Evolutionary conservation across 1,140 invertebrate species (phyloP).

Genomic region (Anoplophora glabripennis): DNA sequence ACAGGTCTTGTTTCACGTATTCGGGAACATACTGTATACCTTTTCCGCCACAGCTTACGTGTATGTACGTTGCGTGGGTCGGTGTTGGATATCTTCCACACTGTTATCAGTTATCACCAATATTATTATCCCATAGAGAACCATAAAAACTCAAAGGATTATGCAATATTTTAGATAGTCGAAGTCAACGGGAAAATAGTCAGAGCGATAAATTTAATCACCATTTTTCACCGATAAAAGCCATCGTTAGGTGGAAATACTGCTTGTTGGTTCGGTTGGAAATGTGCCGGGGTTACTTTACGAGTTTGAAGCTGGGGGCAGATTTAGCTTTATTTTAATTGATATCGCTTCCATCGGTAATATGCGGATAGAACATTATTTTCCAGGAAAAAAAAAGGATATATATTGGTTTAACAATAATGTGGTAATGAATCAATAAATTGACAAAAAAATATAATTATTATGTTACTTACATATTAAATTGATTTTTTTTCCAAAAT

Average conservation of each 20-base stretch:
- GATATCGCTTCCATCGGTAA: not conserved
- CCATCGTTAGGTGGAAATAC: constrained; percentile 12
- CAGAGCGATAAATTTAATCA: constrained; percentile 32
- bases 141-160: constrained; percentile 33
- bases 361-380: not conserved
- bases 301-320: too few relatives aligned
- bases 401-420: too few relatives aligned
- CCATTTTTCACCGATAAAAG: constrained; percentile 24
- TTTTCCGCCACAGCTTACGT: too few relatives aligned
- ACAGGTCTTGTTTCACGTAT: too few relatives aligned
- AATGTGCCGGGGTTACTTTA: too few relatives aligned
- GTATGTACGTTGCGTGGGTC: constrained; percentile 24
- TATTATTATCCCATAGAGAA: constrained; percentile 24
- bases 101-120: constrained; percentile 25
- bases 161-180: constrained; percentile 16
- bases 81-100: constrained; percentile 29
- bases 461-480: too few relatives aligned
- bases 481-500: too few relatives aligned
- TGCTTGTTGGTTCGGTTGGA: too few relatives aligned
- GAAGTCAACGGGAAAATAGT: constrained; percentile 18
- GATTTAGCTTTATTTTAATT: not conserved
- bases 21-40: too few relatives aligned
- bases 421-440: too few relatives aligned
- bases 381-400: too few relatives aligned
- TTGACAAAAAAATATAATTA: too few relatives aligned